Base-by-base conservation (phyloP, 2,797 vertebrate species). In the Meda fulgida region DNA sequence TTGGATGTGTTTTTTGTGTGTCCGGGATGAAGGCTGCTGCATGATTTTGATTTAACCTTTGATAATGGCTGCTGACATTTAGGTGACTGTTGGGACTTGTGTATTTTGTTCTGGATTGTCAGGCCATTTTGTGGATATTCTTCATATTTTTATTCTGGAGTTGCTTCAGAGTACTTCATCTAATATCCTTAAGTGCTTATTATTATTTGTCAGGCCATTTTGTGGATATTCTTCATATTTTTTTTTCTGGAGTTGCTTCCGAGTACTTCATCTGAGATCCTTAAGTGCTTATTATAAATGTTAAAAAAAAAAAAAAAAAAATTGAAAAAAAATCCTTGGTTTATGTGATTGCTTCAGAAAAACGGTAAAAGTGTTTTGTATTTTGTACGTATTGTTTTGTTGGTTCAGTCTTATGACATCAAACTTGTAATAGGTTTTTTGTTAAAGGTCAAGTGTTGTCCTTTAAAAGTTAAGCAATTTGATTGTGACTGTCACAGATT, bases 41-140 rank as follows among this genome's bases (percentile, higher is more conserved):
- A 80, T 88, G 78, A 75, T 81, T 84, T 72, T 83, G 83, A 88
- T 88, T 86, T 81, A 60, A 81, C 63, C 81, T 84, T 71, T 85
- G 76, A 89, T 85, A 81, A 81, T 75, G 79, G 87, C 77, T 83
- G 85, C 83, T 65, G 73, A 81, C 81, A 79, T 88, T 83, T 80
- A 80, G 79, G 36, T 85, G 82, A 46, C 85, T 85, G 76, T 70
- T 85, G 70, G n/a, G 66, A 84, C 81, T 81, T 81, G 71, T 78
- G 79, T 84, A 36, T 84, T 85, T 60, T 70, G 29, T 79, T 81
- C 83, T 71, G 38, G 85, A 40, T 46, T 60, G 63, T 81, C 19
- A 34, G 71, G 43, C 84, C 51, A 67, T 80, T 84, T 75, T 75
- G 46, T 84, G 80, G 29, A 78, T 85, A 53, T 84, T 81, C 63